Base-by-base conservation (phyloP, 2,888 invertebrate species). In the Platerodrilus igneus region DNA sequence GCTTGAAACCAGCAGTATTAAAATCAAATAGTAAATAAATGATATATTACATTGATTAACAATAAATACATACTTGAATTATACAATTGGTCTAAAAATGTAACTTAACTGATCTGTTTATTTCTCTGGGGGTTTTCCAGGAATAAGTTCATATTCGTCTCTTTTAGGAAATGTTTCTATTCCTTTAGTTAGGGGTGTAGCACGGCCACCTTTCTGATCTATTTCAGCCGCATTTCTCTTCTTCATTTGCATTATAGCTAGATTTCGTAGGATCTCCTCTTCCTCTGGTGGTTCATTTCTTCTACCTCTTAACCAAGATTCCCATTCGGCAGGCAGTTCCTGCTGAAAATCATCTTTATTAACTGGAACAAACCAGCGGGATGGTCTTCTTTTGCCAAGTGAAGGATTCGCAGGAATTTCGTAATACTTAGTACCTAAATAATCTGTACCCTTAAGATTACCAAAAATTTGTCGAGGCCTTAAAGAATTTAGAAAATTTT, bases 241-340 rank as follows among this genome's bases (percentile, higher is more conserved):
- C 54, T 88, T 90, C 63, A 78, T 64, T 53, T 82, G 66, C 63
- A 86, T 83, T 22, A 87, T 71, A 9, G 81, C 78, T 25, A 81
- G 62, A 68, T 87, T 91, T 52, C 69, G 72, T 6, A 75, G 68
- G 5, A 90, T 69, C 68, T 91, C 90, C 46, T 84, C 83, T 44
- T 74, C 76, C 0, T 78, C 74, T 1, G 91, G 91, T 25, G 87
- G 81, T 0, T 78, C 73, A 2, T 54, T 57, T 52, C 80, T 63
- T 38, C 68, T 53, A 50, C 77, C 75, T 50, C 91, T 72, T 28
- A 92, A 67, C 91, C 91, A 92, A 4, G 90, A 74, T 60, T 89
- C 87, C 92, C 92, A 92, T 67, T 91, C 91, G 1, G 86, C 77
- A 0, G 91, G 86, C 53, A 87, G 60, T 56, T 86, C 85, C 58